These are phyloP conservation scores for Hipposideros armiger DNA, from an alignment of 2,113 vertebrate species.

Conservation along the genomic window DNA sequence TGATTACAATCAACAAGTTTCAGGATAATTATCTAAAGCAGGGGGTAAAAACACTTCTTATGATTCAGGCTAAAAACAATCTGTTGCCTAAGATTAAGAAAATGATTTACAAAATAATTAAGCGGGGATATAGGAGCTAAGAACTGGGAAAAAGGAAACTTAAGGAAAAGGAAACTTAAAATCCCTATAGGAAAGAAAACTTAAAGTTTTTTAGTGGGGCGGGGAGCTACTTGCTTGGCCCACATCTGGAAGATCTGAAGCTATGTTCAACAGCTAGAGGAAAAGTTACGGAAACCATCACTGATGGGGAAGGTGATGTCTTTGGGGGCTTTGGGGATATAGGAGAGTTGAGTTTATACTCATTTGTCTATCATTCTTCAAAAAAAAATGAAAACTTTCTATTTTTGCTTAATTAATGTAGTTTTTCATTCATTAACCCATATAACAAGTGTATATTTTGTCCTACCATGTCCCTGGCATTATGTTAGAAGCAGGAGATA, in stretches of 20 bases:
- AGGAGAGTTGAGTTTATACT: neutral
- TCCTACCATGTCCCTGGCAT: neutral
- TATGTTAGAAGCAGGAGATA: neutral
- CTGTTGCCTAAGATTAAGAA: too few relatives aligned
- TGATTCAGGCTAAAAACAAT: too few relatives aligned
- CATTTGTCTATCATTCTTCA: neutral
- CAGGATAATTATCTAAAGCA: too few relatives aligned
- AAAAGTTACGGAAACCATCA: neutral
- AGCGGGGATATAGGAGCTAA: too few relatives aligned
- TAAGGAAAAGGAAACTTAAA: too few relatives aligned
- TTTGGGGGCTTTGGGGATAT: fast-evolving
- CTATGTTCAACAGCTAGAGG: neutral
- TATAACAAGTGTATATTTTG: neutral
- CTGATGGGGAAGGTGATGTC: neutral
- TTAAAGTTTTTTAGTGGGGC: too few relatives aligned
- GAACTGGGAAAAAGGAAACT: too few relatives aligned
- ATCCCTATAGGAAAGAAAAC: too few relatives aligned
- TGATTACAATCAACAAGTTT: too few relatives aligned
- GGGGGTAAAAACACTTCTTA: too few relatives aligned
- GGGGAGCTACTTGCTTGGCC: too few relatives aligned
- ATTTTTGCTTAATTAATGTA: neutral
- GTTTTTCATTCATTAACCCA: conserved; percentile 9
- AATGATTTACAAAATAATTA: too few relatives aligned
- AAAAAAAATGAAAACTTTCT: neutral
- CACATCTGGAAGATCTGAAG: neutral